A percentile compares a stretch with the other conserved stretches of the same genome.
Conservation (phyloP, 2,797 vertebrate species). For the Phoeniculus purpureus region DNA sequence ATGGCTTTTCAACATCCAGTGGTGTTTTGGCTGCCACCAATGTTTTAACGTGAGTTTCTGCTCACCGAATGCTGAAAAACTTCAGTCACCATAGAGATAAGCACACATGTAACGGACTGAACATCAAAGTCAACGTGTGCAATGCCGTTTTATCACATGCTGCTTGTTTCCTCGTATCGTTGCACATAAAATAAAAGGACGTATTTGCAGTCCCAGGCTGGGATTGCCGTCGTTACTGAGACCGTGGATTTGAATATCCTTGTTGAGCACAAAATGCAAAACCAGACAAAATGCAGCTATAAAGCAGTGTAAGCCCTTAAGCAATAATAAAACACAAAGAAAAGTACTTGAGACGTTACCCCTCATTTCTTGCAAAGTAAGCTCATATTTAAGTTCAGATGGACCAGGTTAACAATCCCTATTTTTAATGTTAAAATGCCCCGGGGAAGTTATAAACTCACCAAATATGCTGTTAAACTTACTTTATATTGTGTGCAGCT, state of each 20-base stretch:
- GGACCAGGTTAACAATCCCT: conserved; percentile 81
- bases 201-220: neutral
- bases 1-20: neutral
- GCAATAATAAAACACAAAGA: conserved; percentile 75
- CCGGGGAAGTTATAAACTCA: conserved; percentile 83
- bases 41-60: neutral
- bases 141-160: neutral
- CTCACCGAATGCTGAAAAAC: neutral
- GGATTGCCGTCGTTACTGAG: conserved; percentile 24
- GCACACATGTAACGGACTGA: neutral
- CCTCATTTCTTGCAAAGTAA: conserved; percentile 80
- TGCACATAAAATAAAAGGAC: neutral
- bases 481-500: conserved; percentile 85
- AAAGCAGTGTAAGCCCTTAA: conserved; percentile 70
- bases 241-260: conserved; percentile 13
- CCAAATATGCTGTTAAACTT: conserved; percentile 82
- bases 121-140: neutral
- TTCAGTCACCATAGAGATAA: neutral
- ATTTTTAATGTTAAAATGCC: conserved; percentile 85
- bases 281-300: conserved; percentile 67
- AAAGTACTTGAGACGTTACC: conserved; percentile 71
- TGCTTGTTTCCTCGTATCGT: neutral
- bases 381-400: conserved; percentile 82
- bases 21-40: neutral
- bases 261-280: conserved; percentile 59